Evolutionary conservation across 1,140 invertebrate species (phyloP).

Genomic region (Pseudomyrmex pallidus): DNA sequence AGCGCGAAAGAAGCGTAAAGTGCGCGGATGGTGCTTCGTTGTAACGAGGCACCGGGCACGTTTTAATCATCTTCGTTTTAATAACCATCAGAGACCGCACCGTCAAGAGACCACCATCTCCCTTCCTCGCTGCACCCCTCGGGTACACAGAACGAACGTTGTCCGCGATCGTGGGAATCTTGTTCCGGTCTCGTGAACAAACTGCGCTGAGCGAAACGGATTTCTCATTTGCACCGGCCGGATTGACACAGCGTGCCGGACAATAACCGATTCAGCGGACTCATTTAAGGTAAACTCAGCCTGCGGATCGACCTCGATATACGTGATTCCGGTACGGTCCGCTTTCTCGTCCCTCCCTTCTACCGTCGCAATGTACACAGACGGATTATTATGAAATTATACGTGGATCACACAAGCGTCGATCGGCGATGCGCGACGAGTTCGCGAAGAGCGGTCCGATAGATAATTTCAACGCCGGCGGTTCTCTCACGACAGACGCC

Average conservation of each 20-base stretch:
- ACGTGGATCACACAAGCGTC: conserved; percentile 73
- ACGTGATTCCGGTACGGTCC: conserved; percentile 73
- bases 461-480: conserved; percentile 49
- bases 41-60: conserved; percentile 17
- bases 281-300: conserved; percentile 74
- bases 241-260: conserved; percentile 59
- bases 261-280: conserved; percentile 68
- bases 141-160: conserved; percentile 38
- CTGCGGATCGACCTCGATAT: conserved; percentile 65
- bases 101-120: neutral
- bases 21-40: neutral
- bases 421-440: conserved; percentile 49
- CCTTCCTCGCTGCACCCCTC: neutral
- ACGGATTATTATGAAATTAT: conserved; percentile 78
- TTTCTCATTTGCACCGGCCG: conserved; percentile 64
- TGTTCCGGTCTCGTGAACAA: conserved; percentile 51
- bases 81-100: conserved; percentile 57
- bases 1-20: conserved; percentile 5
- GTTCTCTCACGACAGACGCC: conserved; percentile 7
- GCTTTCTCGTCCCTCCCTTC: neutral
- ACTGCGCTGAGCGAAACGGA: conserved; percentile 62
- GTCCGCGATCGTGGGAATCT: conserved; percentile 56
- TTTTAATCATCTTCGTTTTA: conserved; percentile 70
- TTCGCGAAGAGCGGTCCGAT: conserved; percentile 50
- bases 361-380: conserved; percentile 65